Percentiles rank a stretch among this genome's conserved stretches.
phyloP scores from a whole-genome alignment of 2,888 invertebrate genomes.

The Mystacides longicornis region DNA sequence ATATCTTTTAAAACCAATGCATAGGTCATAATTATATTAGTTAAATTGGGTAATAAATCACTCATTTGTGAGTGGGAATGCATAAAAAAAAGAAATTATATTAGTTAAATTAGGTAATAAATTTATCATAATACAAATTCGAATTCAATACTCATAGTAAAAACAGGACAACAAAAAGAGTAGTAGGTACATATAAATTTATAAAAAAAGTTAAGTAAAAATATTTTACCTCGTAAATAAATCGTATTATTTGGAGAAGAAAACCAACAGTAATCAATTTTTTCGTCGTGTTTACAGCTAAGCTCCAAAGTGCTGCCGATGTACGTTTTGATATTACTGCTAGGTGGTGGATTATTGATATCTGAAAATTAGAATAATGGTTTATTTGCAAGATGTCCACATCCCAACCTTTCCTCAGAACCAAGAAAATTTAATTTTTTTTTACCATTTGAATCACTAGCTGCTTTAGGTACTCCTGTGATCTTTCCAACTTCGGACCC shows the following conservation, averaged over 20 bases:
- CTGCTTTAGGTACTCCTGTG: neutral
- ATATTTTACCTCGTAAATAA: constrained; percentile 10
- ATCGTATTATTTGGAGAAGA: constrained; percentile 16
- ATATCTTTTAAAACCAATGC: no score
- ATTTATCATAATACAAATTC: no score
- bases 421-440: no score
- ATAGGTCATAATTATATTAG: no score
- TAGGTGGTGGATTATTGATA: neutral
- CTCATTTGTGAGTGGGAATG: no score
- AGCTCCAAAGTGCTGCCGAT: constrained; percentile 11
- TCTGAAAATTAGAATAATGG: neutral
- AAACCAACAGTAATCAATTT: constrained; percentile 23
- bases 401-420: no score
- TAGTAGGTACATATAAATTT: neutral
- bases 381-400: neutral
- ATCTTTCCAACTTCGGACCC: constrained; percentile 10
- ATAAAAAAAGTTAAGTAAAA: neutral
- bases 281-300: neutral
- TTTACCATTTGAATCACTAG: no score
- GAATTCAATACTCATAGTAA: no score
- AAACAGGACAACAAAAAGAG: neutral
- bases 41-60: no score
- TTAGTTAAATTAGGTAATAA: neutral
- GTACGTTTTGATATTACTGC: neutral
- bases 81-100: neutral